Evolutionary conservation across 2,888 invertebrate species (phyloP).

Genomic region (Trichacis sp.): DNA sequence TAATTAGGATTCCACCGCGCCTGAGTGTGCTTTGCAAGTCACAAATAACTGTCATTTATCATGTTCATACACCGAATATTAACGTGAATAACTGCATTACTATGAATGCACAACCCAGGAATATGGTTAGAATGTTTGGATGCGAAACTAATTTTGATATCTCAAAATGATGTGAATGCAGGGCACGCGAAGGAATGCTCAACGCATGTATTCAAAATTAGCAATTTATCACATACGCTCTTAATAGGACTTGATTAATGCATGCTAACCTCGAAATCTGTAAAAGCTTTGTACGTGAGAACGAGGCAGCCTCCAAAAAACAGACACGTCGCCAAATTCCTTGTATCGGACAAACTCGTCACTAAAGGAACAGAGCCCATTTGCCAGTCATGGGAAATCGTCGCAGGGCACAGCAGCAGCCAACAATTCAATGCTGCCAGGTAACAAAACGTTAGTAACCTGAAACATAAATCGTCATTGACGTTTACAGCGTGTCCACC

Average conservation of each 20-base stretch:
- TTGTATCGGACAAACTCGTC: constrained; percentile 77
- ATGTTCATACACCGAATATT: constrained; percentile 38
- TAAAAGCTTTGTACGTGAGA: constrained; percentile 74
- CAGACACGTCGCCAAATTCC: constrained; percentile 80
- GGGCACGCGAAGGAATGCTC: neutral
- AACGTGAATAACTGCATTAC: constrained; percentile 34
- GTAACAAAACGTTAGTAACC: constrained; percentile 85
- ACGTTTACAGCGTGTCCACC: neutral
- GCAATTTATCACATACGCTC: neutral
- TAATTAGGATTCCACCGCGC: constrained; percentile 52
- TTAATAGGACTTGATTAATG: neutral
- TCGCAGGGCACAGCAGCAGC: constrained; percentile 83
- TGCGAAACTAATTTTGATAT: neutral
- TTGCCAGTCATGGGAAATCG: constrained; percentile 90
- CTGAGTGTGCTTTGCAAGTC: constrained; percentile 50
- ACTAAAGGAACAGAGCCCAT: constrained; percentile 88
- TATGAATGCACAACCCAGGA: constrained; percentile 13
- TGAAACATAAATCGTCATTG: constrained; percentile 67
- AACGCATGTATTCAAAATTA: neutral
- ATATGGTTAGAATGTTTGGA: neutral
- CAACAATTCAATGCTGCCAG: constrained; percentile 87
- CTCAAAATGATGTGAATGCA: neutral
- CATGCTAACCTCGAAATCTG: constrained; percentile 78
- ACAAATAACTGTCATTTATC: constrained; percentile 52
- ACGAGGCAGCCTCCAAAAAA: constrained; percentile 75